phyloP scores from a whole-genome alignment of 2,888 invertebrate species.

The Balanococcus diminutus region DNA sequence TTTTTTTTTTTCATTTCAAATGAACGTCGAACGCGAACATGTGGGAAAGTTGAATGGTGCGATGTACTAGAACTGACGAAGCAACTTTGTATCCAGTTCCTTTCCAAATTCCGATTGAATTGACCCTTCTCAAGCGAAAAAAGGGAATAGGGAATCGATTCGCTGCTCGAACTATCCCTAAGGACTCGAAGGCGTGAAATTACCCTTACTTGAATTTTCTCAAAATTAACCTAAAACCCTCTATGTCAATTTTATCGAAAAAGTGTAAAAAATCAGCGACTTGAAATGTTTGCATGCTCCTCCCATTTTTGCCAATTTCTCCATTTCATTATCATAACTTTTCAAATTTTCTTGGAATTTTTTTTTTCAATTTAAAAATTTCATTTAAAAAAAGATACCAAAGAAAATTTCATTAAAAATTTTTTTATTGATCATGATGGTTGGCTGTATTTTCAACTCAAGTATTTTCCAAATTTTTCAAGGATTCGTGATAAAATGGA shows the following conservation, averaged over 20 bases:
- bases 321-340: too few species aligned
- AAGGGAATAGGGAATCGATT: slow-evolving; percentile 6
- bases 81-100: background rate
- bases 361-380: too few species aligned
- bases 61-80: background rate
- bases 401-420: too few species aligned
- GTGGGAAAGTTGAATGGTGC: background rate
- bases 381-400: too few species aligned
- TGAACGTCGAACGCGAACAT: background rate
- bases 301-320: too few species aligned
- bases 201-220: background rate
- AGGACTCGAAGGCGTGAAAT: background rate
- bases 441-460: too few species aligned
- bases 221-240: background rate
- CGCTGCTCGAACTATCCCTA: background rate
- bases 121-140: background rate
- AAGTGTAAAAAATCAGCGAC: background rate
- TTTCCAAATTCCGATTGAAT: slow-evolving; percentile 18
- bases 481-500: too few species aligned
- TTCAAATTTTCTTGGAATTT: too few species aligned
- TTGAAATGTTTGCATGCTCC: too few species aligned
- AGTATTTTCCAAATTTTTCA: too few species aligned
- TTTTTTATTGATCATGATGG: too few species aligned
- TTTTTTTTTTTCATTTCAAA: background rate
- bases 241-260: background rate